Base-by-base conservation (phyloP, 2,888 invertebrate genomes). In the Amphiduros pacificus region DNA sequence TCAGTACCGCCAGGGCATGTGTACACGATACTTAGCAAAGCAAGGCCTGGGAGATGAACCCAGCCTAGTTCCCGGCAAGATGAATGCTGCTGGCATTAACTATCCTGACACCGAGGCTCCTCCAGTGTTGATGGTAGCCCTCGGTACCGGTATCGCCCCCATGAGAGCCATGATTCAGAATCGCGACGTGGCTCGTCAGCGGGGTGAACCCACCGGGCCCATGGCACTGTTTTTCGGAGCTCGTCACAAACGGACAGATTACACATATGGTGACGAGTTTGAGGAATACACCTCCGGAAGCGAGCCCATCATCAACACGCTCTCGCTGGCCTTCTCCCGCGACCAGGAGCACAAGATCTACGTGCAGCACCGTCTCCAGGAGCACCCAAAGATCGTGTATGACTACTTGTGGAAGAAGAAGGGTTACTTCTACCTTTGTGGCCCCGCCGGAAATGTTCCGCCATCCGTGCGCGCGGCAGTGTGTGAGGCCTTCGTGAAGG, bases 341-440 rank as follows among this genome's bases (percentile, higher is more conserved):
- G 69, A 69, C 62, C 68, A 69, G 59, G 66, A n/a, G 41, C 61
- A 69, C 62, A 69, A 69, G 61, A 69, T 69, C 61, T 69, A 69
- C 50, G 69, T 69, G 51, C 69, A 69, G 61, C 53, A 69, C 58
- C 58, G 69, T 17, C 66, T 69, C 40, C 20, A 28, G 11, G 69
- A 69, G 54, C 24, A 69, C 55, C 69, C 68, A 11, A 68, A 69
- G 54, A 51, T 69, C 11, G 59, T 69, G 41, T 69, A 69, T 40
- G 69, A 69, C 59, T 63, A 63, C 50, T 51, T 69, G 40, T 57
- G 65, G 5, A 64, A 63, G 54, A 56, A 69, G 66, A 66, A 69
- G 58, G 69, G 69, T 24, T 69, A 69, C 59, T 69, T 68, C 68
- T 69, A 69, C 67, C 62, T 69, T 53, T 69, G 69, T 49, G 69